A percentile compares a stretch with the other conserved stretches of the same genome.
phyloP scores from a whole-genome alignment of 2,888 invertebrate species.

The Cephus rjabovi region DNA sequence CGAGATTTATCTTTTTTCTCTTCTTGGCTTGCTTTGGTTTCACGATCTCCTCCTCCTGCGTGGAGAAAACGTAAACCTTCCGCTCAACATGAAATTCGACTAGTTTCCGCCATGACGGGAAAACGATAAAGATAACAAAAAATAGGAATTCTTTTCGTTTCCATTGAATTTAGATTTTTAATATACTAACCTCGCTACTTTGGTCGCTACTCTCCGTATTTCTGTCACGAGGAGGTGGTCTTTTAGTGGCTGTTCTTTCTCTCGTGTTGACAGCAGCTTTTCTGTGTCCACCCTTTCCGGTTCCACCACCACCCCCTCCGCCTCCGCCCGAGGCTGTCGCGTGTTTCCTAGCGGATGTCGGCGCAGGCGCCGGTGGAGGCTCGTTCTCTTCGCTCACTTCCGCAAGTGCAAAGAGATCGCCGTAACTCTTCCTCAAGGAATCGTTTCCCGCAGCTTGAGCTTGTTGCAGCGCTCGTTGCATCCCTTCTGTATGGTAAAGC shows the following conservation, averaged over 20 bases:
- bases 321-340: slow-evolving; percentile 45
- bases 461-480: slow-evolving; percentile 91
- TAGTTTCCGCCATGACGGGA: not conserved
- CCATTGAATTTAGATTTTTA: not conserved
- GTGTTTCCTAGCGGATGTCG: slow-evolving; percentile 68
- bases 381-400: slow-evolving; percentile 82
- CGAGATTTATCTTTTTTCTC: slow-evolving; percentile 80
- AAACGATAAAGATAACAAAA: not conserved
- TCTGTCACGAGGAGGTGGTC: slow-evolving; percentile 55
- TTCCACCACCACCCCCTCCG: slow-evolving; percentile 36
- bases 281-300: slow-evolving; percentile 39
- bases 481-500: slow-evolving; percentile 88
- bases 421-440: slow-evolving; percentile 89
- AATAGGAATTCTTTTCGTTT: not conserved
- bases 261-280: slow-evolving; percentile 56
- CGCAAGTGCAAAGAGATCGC: slow-evolving; percentile 88
- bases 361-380: slow-evolving; percentile 72
- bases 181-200: slow-evolving; percentile 77
- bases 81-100: not conserved
- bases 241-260: slow-evolving; percentile 55
- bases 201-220: slow-evolving; percentile 74
- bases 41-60: slow-evolving; percentile 88
- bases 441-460: slow-evolving; percentile 91
- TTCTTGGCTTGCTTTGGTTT: slow-evolving; percentile 93
- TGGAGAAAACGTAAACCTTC: not conserved